phyloP scores from a whole-genome alignment of 2,888 invertebrate genomes.

The Drosophila anomalata region DNA sequence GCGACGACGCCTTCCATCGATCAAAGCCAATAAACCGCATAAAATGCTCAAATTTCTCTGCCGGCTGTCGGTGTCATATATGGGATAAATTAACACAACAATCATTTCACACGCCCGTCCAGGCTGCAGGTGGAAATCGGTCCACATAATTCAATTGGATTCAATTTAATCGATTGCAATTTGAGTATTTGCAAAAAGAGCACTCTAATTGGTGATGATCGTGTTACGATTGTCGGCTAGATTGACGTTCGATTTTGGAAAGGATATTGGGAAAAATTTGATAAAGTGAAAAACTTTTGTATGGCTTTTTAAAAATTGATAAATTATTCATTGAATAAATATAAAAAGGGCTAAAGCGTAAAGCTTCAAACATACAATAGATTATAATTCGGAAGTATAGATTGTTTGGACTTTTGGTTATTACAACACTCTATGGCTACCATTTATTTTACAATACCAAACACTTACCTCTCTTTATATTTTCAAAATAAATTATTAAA shows the following conservation, averaged over 20 bases:
- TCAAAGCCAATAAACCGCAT: constrained; percentile 45
- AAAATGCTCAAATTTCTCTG: constrained; percentile 37
- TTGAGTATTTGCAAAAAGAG: constrained; percentile 20
- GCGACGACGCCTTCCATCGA: constrained; percentile 36
- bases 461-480: too few species aligned
- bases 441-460: too few species aligned
- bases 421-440: too few species aligned
- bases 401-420: too few species aligned
- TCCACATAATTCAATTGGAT: constrained; percentile 35
- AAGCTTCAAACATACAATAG: too few species aligned
- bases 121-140: constrained; percentile 10
- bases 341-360: too few species aligned
- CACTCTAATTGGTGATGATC: constrained; percentile 32
- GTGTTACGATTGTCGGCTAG: constrained; percentile 29
- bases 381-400: too few species aligned
- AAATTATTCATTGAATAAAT: too few species aligned
- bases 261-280: too few species aligned
- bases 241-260: constrained; percentile 3
- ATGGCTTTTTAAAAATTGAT: too few species aligned
- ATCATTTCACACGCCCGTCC: constrained; percentile 35
- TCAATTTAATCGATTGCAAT: constrained; percentile 37
- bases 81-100: constrained; percentile 37
- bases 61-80: constrained; percentile 29
- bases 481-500: too few species aligned
- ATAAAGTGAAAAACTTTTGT: too few species aligned